Evolutionary conservation across 2,113 vertebrate species (phyloP), one percentile per base, ranked within the genome.

Genomic region (Sinocyclocheilus anshuiensis): DNA sequence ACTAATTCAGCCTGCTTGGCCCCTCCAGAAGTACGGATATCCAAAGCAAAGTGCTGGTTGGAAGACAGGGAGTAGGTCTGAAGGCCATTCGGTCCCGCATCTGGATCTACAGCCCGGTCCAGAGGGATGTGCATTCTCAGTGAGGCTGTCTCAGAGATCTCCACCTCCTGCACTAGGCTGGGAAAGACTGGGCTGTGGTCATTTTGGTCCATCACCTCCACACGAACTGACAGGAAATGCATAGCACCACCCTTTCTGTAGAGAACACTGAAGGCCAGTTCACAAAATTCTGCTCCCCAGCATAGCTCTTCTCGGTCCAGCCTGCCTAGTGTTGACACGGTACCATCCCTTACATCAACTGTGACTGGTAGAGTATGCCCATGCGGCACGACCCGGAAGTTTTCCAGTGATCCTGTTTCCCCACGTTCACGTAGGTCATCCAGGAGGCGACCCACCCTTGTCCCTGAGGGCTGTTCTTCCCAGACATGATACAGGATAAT

Each of bases 241-340:
- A 93, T 89, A 1, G 89, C 81, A 0, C 93, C 94, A 7, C 91
- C 91, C 0, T 94, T 95, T 88, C 90, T 92, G 92, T 94, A 95
- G 50, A 98, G 93, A 55, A 99, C 96, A 0, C 96, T 96, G 20
- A 99, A 97, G 1, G 93, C 94, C 78, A 98, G 88, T 88, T 97
- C 92, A 84, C 97, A 98, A 83, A 95, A 94, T 63, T 96, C 96
- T 0, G 89, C 93, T 13, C 95, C 95, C 26, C 91, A 91, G 90
- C 97, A 99, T 36, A 99, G 94, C 89, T 94, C 93, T 90, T 99
- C 97, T 90, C 97, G 94, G 92, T 99, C 97, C 91, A 98, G 92
- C 29, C 93, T 90, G 45, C 93, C 93, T 0, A 93, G 92, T 0
- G 96, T 98, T 92, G 94, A 94, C 45, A 99, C 92, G 4, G 91